Conservation (phyloP, 2,888 invertebrate genomes). For the Hypselothyrea guttata region DNA sequence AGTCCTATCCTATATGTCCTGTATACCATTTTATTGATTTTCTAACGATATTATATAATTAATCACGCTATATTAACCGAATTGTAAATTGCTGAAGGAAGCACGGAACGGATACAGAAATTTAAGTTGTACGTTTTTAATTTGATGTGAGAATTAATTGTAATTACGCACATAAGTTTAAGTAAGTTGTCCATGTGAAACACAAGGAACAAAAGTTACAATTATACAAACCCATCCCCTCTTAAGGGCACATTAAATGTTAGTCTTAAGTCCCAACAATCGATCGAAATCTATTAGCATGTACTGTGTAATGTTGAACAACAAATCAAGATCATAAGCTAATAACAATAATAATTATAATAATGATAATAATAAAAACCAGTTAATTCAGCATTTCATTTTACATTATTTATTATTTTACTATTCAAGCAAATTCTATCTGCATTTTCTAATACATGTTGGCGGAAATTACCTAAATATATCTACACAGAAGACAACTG, state of each 20-base stretch:
- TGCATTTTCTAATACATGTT: no score
- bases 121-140: slow-evolving; percentile 34
- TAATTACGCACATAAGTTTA: slow-evolving; percentile 63
- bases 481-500: no score
- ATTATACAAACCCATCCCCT: slow-evolving; percentile 20
- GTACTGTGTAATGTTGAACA: slow-evolving; percentile 60
- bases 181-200: slow-evolving; percentile 59
- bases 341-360: slow-evolving; percentile 34
- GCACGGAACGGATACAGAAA: slow-evolving; percentile 4
- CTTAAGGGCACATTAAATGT: slow-evolving; percentile 52
- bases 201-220: slow-evolving; percentile 52
- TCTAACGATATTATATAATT: slow-evolving; percentile 28
- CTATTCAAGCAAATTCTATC: no score
- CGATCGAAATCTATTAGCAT: slow-evolving; percentile 47
- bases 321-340: slow-evolving; percentile 46
- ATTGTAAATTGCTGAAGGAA: slow-evolving; percentile 58
- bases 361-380: no score
- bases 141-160: slow-evolving; percentile 49
- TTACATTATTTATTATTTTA: no score
- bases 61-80: slow-evolving; percentile 40
- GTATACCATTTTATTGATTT: slow-evolving; percentile 3
- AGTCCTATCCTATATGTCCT: slow-evolving; percentile 23
- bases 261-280: slow-evolving; percentile 59
- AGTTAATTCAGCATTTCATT: slow-evolving; percentile 45
- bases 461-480: no score